Evolutionary conservation across 30 jellyfish, hydroid and myxozoan genomes (phyloP).

Genomic region (Cassiopea andromeda): DNA sequence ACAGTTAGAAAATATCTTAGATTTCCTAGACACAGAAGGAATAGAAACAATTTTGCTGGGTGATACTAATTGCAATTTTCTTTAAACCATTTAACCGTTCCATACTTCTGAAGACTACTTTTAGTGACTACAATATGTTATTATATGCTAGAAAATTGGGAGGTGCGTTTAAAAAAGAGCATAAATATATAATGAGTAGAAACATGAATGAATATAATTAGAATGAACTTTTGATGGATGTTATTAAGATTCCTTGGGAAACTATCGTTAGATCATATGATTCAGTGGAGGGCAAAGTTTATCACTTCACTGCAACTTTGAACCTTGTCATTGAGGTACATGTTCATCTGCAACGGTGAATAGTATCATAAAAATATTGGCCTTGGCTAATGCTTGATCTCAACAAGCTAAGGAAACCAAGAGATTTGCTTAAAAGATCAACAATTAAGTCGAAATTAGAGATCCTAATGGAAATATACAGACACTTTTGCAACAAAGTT

Average conservation of each 20-base stretch:
- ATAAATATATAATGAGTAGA: neutral
- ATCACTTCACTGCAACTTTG: neutral
- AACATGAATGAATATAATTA: neutral
- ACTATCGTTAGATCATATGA: neutral
- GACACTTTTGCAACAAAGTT: neutral
- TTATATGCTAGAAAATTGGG: no score
- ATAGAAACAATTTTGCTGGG: conserved; percentile 3
- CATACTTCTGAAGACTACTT: no score
- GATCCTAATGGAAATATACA: neutral
- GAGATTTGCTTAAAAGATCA: conserved; percentile 1
- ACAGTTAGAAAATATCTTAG: neutral
- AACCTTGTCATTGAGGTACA: neutral
- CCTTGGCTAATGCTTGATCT: conserved; percentile 5
- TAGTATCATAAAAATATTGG: conserved; percentile 1
- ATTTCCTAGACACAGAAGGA: neutral
- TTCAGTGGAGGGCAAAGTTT: neutral
- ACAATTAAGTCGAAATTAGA: neutral
- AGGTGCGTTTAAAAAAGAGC: no score
- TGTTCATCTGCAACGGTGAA: neutral
- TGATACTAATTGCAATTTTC: conserved; percentile 14
- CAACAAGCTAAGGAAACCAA: conserved; percentile 5
- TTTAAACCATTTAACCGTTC: no score
- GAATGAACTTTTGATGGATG: neutral
- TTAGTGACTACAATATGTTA: no score
- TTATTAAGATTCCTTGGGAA: neutral